Percentiles rank a stretch among this genome's conserved stretches.
Evolutionary conservation across 2,888 invertebrate genomes (phyloP).

Genomic region (Falcaria lacertinaria): DNA sequence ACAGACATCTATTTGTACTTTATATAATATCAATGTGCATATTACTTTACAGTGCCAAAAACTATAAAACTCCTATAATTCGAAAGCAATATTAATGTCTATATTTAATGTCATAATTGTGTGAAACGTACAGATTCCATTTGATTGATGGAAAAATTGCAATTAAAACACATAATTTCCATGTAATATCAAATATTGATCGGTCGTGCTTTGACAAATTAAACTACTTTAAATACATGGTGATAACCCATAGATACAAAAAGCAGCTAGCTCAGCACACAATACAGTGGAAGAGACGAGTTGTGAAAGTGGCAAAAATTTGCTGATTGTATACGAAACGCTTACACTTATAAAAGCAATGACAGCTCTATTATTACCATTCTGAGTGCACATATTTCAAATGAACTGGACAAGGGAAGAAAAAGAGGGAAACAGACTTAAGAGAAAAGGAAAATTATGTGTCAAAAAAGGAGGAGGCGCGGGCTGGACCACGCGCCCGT

Average conservation of each 20-base stretch:
- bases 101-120: conserved; percentile 14
- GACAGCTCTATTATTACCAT: conserved; percentile 80
- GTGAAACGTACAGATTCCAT: conserved; percentile 16
- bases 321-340: conserved; percentile 72
- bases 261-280: conserved; percentile 80
- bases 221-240: conserved; percentile 69
- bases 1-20: conserved; percentile 28
- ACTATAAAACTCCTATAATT: conserved; percentile 42
- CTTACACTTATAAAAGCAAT: conserved; percentile 78
- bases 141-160: conserved; percentile 11
- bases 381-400: conserved; percentile 68
- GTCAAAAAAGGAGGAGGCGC: conserved; percentile 20
- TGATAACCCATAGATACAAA: conserved; percentile 78
- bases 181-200: conserved; percentile 42
- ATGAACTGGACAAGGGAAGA: conserved; percentile 67
- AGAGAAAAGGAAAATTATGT: conserved; percentile 13
- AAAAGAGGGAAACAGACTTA: conserved; percentile 42
- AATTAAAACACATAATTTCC: conserved; percentile 22
- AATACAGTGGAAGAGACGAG: conserved; percentile 77
- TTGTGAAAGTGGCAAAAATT: conserved; percentile 75
- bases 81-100: conserved; percentile 32
- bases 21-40: conserved; percentile 52
- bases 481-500: background rate
- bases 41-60: conserved; percentile 67
- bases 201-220: conserved; percentile 65